A percentile compares a stretch with the other conserved stretches of the same genome.
Evolutionary conservation across 2,797 vertebrate genomes (phyloP).

Genomic region (Odontamblyopus lacepedii): DNA sequence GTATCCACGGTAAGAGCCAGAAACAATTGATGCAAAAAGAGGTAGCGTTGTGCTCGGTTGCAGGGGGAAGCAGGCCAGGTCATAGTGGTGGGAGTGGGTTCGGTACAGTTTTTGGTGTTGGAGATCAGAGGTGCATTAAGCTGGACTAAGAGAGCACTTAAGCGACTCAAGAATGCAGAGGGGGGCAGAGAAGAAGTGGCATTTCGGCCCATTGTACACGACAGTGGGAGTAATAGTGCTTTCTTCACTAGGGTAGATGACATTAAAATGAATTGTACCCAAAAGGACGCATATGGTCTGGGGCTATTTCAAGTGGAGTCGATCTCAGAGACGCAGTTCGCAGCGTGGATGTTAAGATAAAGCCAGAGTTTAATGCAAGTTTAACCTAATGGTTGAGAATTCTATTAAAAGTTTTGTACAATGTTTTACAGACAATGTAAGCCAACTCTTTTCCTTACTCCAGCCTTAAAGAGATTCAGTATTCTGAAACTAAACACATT

Average conservation of each 20-base stretch:
- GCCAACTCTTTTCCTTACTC: neutral
- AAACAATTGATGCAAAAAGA: slow-evolving; percentile 62
- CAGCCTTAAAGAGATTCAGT: neutral
- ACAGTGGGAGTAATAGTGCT: slow-evolving; percentile 52
- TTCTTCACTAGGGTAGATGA: slow-evolving; percentile 51
- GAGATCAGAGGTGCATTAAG: slow-evolving; percentile 71
- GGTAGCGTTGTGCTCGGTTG: slow-evolving; percentile 36
- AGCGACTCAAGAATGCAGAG: slow-evolving; percentile 54
- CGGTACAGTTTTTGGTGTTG: slow-evolving; percentile 35
- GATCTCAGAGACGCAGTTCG: slow-evolving; percentile 38
- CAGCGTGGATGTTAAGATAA: slow-evolving; percentile 47
- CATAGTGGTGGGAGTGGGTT: slow-evolving; percentile 43
- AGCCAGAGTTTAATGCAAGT: neutral
- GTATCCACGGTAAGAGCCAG: slow-evolving; percentile 31
- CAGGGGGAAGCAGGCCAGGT: slow-evolving; percentile 31
- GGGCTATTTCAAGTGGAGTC: slow-evolving; percentile 47
- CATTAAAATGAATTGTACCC: slow-evolving; percentile 62
- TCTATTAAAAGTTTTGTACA: neutral
- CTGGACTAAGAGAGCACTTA: slow-evolving; percentile 77
- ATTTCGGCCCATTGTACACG: slow-evolving; percentile 47
- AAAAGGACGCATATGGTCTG: slow-evolving; percentile 58
- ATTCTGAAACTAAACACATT: no score
- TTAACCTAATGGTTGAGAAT: neutral
- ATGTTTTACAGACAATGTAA: neutral
- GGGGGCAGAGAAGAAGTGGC: slow-evolving; percentile 53